Conservation (phyloP, 2,888 invertebrate species). For the Campoplex nolae region DNA sequence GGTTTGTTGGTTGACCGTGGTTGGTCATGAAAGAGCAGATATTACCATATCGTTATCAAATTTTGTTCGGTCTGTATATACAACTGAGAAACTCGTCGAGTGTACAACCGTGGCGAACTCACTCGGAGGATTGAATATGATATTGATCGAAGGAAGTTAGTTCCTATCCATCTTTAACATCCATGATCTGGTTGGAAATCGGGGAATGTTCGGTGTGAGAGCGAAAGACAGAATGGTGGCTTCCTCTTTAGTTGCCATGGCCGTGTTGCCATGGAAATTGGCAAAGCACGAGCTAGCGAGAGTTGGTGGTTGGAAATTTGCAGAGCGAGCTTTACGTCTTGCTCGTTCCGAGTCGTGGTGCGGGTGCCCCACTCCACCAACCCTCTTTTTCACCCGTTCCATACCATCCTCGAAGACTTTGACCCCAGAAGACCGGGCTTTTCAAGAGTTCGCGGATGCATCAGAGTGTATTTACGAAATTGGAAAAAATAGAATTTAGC, state of each 20-base stretch:
- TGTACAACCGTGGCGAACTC: neutral
- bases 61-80: neutral
- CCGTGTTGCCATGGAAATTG: constrained; percentile 67
- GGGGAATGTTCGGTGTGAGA: constrained; percentile 1
- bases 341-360: constrained; percentile 35
- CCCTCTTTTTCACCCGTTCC: constrained; percentile 27
- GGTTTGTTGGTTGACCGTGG: neutral
- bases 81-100: neutral
- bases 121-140: neutral
- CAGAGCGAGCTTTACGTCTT: constrained; percentile 35
- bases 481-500: constrained; percentile 77
- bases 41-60: too few species aligned
- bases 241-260: constrained; percentile 69
- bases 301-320: constrained; percentile 42
- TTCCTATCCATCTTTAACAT: constrained; percentile 28
- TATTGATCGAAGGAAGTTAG: constrained; percentile 11
- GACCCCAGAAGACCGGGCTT: constrained; percentile 57
- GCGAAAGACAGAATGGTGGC: constrained; percentile 27
- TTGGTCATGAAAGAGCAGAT: too few species aligned
- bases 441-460: constrained; percentile 70
- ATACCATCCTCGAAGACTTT: constrained; percentile 56
- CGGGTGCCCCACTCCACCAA: neutral
- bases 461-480: constrained; percentile 71
- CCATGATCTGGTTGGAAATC: neutral
- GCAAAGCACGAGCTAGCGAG: constrained; percentile 34